These are phyloP conservation scores for Callocephalon fimbriatum DNA, from an alignment of 2,113 vertebrate genomes.

Conservation along the genomic window DNA sequence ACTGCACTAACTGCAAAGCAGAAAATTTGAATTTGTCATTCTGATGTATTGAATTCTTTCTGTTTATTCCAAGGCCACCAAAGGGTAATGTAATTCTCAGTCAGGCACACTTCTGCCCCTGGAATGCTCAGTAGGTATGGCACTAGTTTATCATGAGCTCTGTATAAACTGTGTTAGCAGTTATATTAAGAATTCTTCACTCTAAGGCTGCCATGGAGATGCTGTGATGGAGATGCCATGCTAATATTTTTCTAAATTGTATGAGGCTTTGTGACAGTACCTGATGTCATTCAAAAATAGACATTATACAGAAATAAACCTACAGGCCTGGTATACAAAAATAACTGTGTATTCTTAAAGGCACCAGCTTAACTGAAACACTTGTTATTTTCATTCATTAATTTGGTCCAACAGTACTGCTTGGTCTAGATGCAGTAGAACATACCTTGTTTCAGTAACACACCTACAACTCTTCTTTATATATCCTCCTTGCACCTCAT, in stretches of 20 bases:
- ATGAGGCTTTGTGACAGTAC: neutral
- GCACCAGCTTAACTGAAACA: neutral
- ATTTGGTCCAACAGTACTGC: neutral
- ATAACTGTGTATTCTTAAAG: neutral
- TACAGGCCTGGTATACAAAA: neutral
- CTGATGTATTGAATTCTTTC: too few relatives aligned
- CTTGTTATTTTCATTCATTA: neutral
- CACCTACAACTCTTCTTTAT: neutral
- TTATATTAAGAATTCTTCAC: neutral
- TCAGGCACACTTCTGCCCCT: neutral
- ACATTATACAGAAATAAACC: neutral
- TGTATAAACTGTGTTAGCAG: neutral
- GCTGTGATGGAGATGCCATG: neutral
- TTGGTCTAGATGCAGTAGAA: neutral
- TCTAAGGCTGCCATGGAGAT: neutral
- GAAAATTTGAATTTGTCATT: too few relatives aligned
- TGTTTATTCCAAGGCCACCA: too few relatives aligned
- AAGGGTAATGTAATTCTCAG: neutral
- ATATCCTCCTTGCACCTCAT: neutral
- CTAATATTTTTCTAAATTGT: neutral
- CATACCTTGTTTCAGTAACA: neutral
- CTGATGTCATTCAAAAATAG: neutral
- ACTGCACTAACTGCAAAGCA: too few relatives aligned
- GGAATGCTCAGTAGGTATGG: neutral
- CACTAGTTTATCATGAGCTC: neutral